Base-by-base conservation (phyloP, 2,113 vertebrate species). In the Pipa parva region DNA sequence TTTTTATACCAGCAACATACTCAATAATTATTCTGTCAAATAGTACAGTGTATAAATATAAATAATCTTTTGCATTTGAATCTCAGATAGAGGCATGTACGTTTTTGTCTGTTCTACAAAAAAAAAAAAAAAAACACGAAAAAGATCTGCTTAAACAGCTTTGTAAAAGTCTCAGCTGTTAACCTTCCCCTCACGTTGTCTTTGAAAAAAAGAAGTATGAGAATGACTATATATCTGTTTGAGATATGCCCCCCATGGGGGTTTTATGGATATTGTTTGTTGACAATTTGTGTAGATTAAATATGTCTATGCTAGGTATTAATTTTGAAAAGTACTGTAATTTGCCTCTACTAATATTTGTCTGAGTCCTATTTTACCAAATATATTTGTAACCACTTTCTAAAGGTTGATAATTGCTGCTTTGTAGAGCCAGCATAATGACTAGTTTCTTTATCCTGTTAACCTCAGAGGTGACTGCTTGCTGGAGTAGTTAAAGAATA, bases 291-390 rank as follows among this genome's bases (percentile, higher is more conserved):
- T 82, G 85, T 87, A 88, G 87, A 90, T 90, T 90, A 90, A 85
- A 84, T 88, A 86, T 85, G 81, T 85, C 85, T 89, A 83, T 88
- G 85, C 87, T 89, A 84, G 84, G 85, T 90, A 87, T 89, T 90
- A 89, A 90, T 90, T 90, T 88, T 87, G 77, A 80, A 88, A 90
- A 90, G 89, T 89, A 90, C 88, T 87, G 85, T 90, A 90, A 90
- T 90, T 89, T 90, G 83, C 86, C 81, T 82, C 85, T 83, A 88
- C 88, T 90, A 90, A 89, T 90, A 90, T 90, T 90, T 90, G 88
- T 89, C 89, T 85, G 87, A 88, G 83, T 87, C 83, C 79, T 88
- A 83, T 87, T 88, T 89, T 88, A 86, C 85, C 21, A 90, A 90
- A 90, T 86, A 87, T 88, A 87, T 90, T 85, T 85, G 87, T 86